phyloP scores from a whole-genome alignment of 2,797 vertebrate species.

The Chrosomus eos region DNA sequence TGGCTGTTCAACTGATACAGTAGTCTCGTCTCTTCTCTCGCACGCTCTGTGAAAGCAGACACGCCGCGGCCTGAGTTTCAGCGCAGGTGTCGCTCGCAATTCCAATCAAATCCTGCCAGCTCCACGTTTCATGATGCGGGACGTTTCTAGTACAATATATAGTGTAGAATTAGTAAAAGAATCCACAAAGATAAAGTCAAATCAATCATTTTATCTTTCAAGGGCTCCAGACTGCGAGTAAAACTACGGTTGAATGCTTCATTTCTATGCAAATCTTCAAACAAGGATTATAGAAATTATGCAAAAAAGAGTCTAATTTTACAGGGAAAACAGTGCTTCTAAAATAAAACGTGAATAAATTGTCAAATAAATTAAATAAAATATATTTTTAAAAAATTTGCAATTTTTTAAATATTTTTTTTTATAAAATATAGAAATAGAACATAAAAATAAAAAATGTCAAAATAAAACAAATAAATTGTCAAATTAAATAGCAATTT shows the following conservation, averaged over 20 bases:
- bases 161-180: background rate
- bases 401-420: no score
- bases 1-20: slow-evolving; percentile 38
- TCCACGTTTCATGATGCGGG: background rate
- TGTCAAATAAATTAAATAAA: no score
- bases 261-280: background rate
- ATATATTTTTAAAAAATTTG: no score
- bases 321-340: background rate
- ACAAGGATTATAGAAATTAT: no score
- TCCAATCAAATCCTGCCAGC: background rate
- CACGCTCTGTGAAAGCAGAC: background rate
- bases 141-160: background rate
- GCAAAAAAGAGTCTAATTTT: no score
- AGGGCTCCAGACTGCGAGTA: background rate
- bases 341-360: background rate
- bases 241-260: background rate
- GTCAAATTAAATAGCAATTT: no score
- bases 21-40: background rate
- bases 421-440: no score
- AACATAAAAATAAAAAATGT: no score
- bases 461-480: no score
- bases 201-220: background rate
- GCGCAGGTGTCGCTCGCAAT: background rate
- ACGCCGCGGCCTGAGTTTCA: background rate
- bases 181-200: background rate